Evolutionary conservation across 2,888 invertebrate genomes (phyloP).

Genomic region (Stenoptilia bipunctidactyla): DNA sequence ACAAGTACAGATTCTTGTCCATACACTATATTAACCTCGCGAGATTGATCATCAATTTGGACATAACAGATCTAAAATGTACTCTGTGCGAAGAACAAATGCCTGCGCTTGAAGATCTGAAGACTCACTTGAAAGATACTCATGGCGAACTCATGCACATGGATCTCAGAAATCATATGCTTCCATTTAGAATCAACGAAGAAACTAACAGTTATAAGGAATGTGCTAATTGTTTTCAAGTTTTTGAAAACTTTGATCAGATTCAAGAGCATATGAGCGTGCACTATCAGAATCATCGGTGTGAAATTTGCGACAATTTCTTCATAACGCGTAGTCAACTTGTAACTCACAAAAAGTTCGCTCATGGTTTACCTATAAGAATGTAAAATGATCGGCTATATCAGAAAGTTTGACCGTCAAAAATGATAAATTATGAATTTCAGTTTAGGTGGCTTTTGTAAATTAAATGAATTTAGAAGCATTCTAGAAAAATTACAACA

Average conservation of each 20-base stretch:
- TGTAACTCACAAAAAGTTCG: slow-evolving; percentile 23
- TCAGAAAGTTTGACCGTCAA: too few relatives aligned
- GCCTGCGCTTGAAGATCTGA: slow-evolving; percentile 27
- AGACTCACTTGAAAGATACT: slow-evolving; percentile 32
- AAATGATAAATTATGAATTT: too few relatives aligned
- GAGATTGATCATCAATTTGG: slow-evolving; percentile 37
- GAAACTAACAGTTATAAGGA: slow-evolving; percentile 24
- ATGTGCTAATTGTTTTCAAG: slow-evolving; percentile 21
- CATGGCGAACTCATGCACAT: slow-evolving; percentile 34
- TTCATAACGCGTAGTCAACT: slow-evolving; percentile 21
- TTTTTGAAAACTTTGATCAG: slow-evolving; percentile 26
- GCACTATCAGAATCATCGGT: slow-evolving; percentile 45
- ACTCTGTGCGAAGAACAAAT: slow-evolving; percentile 27
- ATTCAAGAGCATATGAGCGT: slow-evolving; percentile 45
- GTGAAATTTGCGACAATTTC: slow-evolving; percentile 38
- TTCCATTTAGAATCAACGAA: slow-evolving; percentile 28
- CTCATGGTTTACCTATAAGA: slow-evolving; percentile 17
- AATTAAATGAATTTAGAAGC: too few relatives aligned
- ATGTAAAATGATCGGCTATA: too few relatives aligned
- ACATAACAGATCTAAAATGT: slow-evolving; percentile 36
- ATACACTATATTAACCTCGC: slow-evolving; percentile 31
- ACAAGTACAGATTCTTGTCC: slow-evolving; percentile 24
- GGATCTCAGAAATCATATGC: slow-evolving; percentile 42
- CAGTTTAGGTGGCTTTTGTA: too few relatives aligned
- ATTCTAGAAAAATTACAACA: too few relatives aligned